A percentile compares a stretch with the other conserved stretches of the same genome.
phyloP scores from a whole-genome alignment of 2,797 vertebrate species.

The Alosa sapidissima region DNA sequence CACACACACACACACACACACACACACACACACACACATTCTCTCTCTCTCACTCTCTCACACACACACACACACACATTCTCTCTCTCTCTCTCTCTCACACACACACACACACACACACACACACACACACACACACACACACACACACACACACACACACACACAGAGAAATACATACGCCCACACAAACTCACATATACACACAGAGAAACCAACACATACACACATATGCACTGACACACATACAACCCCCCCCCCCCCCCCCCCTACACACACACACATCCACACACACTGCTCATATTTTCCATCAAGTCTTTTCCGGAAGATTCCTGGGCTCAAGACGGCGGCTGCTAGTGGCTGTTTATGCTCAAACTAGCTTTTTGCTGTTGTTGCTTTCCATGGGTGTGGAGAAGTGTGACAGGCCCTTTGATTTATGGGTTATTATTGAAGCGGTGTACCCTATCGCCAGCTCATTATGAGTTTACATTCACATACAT shows the following conservation, averaged over 20 bases:
- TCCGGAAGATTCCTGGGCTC: slow-evolving; percentile 64
- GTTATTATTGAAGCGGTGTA: slow-evolving; percentile 77
- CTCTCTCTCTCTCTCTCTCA: background rate
- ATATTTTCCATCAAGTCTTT: slow-evolving; percentile 38
- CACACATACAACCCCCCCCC: slow-evolving; percentile 44
- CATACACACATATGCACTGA: slow-evolving; percentile 36
- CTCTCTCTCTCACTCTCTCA: background rate
- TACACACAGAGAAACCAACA: background rate
- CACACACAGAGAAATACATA: background rate
- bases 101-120: background rate
- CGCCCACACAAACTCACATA: background rate
- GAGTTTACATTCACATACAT: slow-evolving; percentile 75
- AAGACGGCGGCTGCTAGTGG: slow-evolving; percentile 50
- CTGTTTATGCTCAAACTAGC: slow-evolving; percentile 55
- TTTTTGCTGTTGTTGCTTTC: slow-evolving; percentile 64
- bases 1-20: background rate
- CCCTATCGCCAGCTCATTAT: slow-evolving; percentile 75
- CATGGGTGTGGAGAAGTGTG: slow-evolving; percentile 65
- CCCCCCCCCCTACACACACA: slow-evolving; percentile 10
- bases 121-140: background rate
- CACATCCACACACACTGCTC: slow-evolving; percentile 50
- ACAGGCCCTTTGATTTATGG: slow-evolving; percentile 75
- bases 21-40: background rate
- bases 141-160: background rate
- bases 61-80: background rate